A percentile compares a stretch with the other conserved stretches of the same genome.
phyloP scores from a whole-genome alignment of 2,888 invertebrate species.

The Ennomos fuscantarius region DNA sequence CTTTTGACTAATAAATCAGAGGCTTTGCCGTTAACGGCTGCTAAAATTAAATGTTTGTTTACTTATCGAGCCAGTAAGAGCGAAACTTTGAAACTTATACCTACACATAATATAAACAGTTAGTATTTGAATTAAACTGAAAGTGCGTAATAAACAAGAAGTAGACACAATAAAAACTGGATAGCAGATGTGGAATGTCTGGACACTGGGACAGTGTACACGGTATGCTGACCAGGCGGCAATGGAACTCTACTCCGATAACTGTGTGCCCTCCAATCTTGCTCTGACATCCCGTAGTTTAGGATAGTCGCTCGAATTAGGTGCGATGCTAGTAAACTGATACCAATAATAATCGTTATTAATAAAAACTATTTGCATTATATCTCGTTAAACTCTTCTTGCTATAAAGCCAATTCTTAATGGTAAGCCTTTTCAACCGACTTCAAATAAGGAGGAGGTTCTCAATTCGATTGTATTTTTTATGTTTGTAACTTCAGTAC shows the following conservation, averaged over 20 bases:
- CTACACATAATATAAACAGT: conserved; percentile 9
- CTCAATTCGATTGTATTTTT: too few species aligned
- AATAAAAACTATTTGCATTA: too few species aligned
- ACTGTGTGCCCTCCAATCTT: conserved; percentile 42
- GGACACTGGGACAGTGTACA: conserved; percentile 23
- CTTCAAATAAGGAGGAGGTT: too few species aligned
- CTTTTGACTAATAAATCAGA: conserved; percentile 17
- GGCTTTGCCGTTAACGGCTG: conserved; percentile 1
- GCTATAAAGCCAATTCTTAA: too few species aligned
- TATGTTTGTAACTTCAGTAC: too few species aligned
- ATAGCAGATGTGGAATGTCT: conserved; percentile 37
- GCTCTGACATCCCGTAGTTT: conserved; percentile 38
- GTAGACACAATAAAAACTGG: conserved; percentile 41
- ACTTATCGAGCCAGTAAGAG: neutral
- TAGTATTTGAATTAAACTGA: conserved; percentile 10
- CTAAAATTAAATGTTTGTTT: neutral
- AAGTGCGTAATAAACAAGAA: conserved; percentile 38
- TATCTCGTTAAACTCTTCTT: too few species aligned
- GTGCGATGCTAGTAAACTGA: conserved; percentile 2
- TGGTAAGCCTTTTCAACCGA: too few species aligned
- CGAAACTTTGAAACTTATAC: neutral
- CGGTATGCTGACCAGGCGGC: conserved; percentile 75
- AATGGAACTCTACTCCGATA: conserved; percentile 58
- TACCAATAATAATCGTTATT: neutral
- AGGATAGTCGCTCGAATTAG: conserved; percentile 4